These are phyloP conservation scores for Tychaedon coryphoeus DNA, from an alignment of 2,113 vertebrate genomes.

Conservation along the genomic window DNA sequence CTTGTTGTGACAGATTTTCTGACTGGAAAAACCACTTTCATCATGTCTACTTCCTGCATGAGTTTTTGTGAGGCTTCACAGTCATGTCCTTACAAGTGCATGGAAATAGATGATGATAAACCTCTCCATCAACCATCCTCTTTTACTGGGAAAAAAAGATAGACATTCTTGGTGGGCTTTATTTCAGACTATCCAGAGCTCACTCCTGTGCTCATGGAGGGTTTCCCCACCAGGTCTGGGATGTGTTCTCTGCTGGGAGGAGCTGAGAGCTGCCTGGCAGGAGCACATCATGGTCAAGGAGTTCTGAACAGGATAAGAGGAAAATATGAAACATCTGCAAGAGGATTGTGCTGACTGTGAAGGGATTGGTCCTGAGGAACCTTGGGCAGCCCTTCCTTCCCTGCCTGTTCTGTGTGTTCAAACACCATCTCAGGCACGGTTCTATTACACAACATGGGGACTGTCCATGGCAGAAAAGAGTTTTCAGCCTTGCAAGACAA, in stretches of 20 bases:
- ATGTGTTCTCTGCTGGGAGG: not conserved
- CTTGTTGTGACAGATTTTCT: not conserved
- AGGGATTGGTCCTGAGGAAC: not conserved
- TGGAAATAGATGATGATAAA: not conserved
- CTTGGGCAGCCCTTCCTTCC: not conserved
- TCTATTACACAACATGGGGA: not conserved
- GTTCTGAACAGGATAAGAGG: not conserved
- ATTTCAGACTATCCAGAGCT: not conserved
- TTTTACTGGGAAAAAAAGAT: not conserved
- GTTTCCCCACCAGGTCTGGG: not conserved
- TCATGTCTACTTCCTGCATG: not conserved
- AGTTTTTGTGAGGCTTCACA: not conserved
- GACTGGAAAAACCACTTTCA: not conserved
- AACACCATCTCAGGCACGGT: not conserved
- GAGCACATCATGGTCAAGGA: rapidly evolving
- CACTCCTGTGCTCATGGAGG: not conserved
- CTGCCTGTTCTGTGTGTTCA: not conserved
- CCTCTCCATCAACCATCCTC: not conserved
- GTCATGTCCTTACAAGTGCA: not conserved
- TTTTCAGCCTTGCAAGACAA: not conserved
- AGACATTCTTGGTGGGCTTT: not conserved
- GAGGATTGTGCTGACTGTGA: not conserved
- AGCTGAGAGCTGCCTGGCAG: not conserved
- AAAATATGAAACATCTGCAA: not conserved
- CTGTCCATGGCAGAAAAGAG: too few species aligned